These are phyloP conservation scores for Steinernema khuongi DNA, from an alignment of 1,140 invertebrate species.

Conservation along the genomic window DNA sequence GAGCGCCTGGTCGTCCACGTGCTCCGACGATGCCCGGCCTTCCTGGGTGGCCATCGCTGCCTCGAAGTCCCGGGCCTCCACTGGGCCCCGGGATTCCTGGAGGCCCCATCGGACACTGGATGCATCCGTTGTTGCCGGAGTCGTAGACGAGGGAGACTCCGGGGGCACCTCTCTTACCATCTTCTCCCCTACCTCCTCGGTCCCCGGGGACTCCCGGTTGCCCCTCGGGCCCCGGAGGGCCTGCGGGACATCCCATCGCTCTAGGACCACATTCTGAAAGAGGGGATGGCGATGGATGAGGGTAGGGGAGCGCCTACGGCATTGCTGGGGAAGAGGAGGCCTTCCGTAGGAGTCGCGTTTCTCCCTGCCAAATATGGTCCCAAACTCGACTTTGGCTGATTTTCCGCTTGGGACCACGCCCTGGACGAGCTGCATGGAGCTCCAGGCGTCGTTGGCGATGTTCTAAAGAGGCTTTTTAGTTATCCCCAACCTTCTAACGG, in stretches of 20 bases:
- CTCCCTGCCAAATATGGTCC: neutral
- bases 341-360: slow-evolving; percentile 5
- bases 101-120: slow-evolving; percentile 25
- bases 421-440: neutral
- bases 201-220: slow-evolving; percentile 19
- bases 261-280: neutral
- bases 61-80: slow-evolving; percentile 15
- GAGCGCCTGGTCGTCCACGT: slow-evolving; percentile 10
- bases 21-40: slow-evolving; percentile 15
- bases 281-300: neutral
- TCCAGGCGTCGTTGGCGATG: slow-evolving; percentile 23
- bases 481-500: too few species aligned
- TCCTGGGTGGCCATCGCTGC: slow-evolving; percentile 1
- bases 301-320: neutral
- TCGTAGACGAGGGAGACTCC: slow-evolving; percentile 17
- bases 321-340: neutral
- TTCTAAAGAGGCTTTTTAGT: neutral
- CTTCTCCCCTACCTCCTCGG: neutral
- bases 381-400: neutral
- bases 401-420: neutral
- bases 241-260: neutral
- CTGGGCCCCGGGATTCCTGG: slow-evolving; percentile 16
- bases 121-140: slow-evolving; percentile 21
- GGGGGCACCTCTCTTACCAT: neutral
- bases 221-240: slow-evolving; percentile 17